Evolutionary conservation across 2,113 vertebrate species (phyloP), one percentile per base, ranked within the genome.

Genomic region (Thalassoma bifasciatum): DNA sequence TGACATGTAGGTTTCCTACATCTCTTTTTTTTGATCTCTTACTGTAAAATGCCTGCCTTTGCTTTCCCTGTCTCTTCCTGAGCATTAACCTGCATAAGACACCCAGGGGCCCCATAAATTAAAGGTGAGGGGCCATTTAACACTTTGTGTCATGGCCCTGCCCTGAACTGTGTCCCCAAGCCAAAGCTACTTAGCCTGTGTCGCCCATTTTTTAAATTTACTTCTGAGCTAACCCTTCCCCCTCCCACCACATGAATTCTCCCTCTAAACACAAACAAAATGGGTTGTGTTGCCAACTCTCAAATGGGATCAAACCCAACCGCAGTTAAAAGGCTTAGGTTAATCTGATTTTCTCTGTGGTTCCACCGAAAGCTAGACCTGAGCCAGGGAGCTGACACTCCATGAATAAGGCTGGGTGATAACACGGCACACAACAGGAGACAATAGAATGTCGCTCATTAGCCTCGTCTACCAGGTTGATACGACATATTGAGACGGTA

Each of bases 301-400:
- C 80, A 88, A 88, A 92, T 88, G 77, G 80, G 92, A 92, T 92
- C 88, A 91, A 90, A 91, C 73, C 72, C 84, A 76, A 78, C 77
- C 73, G 30, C 83, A 72, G 89, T 91, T 89, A 92, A 90, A 89
- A 84, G 86, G 88, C 84, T 91, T 88, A 85, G 79, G 83, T 72
- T 91, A 93, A 94, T 92, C 88, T 83, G 85, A 92, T 92, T 92
- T 87, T 88, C 84, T 83, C 85, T 77, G 83, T 74, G 78, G 83
- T 91, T 85, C 83, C 84, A 88, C 74, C 51, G 57, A 88, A 89
- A 88, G 77, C 82, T 64, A 75, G 76, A 88, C 75, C 73, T 79
- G 83, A 92, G 79, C 69, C 65, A 74, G 58, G 53, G 78, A 67
- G 76, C 77, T 77, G 73, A 83, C 67, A 72, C 72, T 66, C 77